Conservation (phyloP, 2,888 invertebrate genomes). For the Pycnomerus fuliginosus region DNA sequence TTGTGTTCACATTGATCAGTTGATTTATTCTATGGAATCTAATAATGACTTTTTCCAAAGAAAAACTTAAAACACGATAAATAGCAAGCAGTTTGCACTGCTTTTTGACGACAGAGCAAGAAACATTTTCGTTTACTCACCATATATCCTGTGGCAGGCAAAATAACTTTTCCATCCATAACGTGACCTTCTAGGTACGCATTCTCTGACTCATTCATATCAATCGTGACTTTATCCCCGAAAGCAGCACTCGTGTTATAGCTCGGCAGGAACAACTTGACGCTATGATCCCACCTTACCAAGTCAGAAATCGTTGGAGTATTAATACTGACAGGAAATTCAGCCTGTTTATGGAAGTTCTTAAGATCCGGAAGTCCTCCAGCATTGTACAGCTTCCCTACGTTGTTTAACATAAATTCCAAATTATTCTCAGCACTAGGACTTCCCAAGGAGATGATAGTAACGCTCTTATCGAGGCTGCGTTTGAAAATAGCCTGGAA, state of each 20-base stretch:
- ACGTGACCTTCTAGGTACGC: conserved; percentile 31
- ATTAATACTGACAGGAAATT: conserved; percentile 81
- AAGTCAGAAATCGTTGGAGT: conserved; percentile 81
- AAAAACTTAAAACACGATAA: no score
- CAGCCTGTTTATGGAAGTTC: conserved; percentile 67
- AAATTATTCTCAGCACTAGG: conserved; percentile 64
- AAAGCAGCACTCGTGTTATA: conserved; percentile 65
- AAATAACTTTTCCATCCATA: conserved; percentile 45
- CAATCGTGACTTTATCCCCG: conserved; percentile 82
- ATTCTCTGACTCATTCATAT: conserved; percentile 38
- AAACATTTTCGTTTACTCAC: conserved; percentile 32
- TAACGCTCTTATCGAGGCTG: conserved; percentile 63
- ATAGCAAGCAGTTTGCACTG: no score
- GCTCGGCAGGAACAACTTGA: conserved; percentile 71
- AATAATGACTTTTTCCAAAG: no score
- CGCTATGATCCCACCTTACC: conserved; percentile 85
- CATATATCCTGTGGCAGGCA: conserved; percentile 63
- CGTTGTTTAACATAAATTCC: conserved; percentile 47
- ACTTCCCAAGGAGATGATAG: conserved; percentile 70
- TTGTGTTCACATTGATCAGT: no score
- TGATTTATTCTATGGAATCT: no score
- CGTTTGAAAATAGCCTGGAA: conserved; percentile 79
- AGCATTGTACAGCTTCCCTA: conserved; percentile 61
- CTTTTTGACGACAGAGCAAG: no score
- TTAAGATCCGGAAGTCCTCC: conserved; percentile 76